These are phyloP conservation scores for Amphiprion clarkii DNA, from an alignment of 2,797 vertebrate genomes.

Conservation along the genomic window DNA sequence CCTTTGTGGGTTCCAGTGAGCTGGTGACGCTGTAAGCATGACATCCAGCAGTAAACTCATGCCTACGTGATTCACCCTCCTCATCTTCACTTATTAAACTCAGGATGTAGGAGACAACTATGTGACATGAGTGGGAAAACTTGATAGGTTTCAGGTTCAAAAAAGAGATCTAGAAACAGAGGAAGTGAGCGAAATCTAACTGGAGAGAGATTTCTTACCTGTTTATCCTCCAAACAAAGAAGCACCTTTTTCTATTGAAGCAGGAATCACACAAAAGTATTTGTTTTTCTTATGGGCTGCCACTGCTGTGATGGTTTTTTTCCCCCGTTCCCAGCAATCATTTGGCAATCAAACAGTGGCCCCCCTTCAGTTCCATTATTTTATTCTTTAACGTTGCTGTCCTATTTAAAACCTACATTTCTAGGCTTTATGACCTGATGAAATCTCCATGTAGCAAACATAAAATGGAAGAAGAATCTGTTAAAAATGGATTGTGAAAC, in stretches of 20 bases:
- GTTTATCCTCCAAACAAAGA: slow-evolving; percentile 33
- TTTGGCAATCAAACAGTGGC: slow-evolving; percentile 41
- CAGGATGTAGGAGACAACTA: slow-evolving; percentile 44
- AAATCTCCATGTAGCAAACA: background rate
- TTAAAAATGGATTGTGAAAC: background rate
- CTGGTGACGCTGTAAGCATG: slow-evolving; percentile 86
- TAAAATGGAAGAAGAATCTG: background rate
- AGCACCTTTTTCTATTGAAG: slow-evolving; percentile 39
- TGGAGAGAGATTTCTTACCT: background rate
- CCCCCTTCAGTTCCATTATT: slow-evolving; percentile 6
- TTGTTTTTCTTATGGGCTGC: slow-evolving; percentile 11
- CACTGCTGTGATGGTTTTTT: slow-evolving; percentile 12
- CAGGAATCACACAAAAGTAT: slow-evolving; percentile 15
- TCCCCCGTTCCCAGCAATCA: slow-evolving; percentile 12
- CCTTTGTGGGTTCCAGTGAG: slow-evolving; percentile 84
- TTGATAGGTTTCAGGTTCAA: slow-evolving; percentile 33
- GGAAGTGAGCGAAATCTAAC: slow-evolving; percentile 3
- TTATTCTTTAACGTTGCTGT: background rate
- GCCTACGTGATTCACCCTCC: slow-evolving; percentile 59
- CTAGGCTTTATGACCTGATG: background rate
- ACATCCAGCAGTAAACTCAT: slow-evolving; percentile 58
- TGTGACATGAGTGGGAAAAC: slow-evolving; percentile 25
- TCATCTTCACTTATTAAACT: slow-evolving; percentile 44
- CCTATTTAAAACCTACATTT: background rate
- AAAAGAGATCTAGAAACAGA: slow-evolving; percentile 45